These are phyloP conservation scores for Danaus chrysippus DNA, from an alignment of 2,888 invertebrate species.

Conservation along the genomic window DNA sequence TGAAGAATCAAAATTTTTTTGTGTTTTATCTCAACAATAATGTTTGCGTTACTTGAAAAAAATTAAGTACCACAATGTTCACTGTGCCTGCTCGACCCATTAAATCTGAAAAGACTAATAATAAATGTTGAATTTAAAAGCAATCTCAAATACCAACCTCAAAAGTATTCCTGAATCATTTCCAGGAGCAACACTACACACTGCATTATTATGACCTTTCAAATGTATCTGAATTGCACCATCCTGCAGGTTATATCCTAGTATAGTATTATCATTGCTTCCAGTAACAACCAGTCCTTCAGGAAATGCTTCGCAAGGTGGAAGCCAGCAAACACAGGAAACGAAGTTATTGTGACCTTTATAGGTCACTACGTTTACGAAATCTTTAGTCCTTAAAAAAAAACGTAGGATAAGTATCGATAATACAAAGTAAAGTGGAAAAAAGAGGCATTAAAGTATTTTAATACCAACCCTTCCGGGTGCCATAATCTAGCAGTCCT, in stretches of 20 bases:
- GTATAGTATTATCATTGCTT: constrained; percentile 91
- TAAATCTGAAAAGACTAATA: too few relatives aligned
- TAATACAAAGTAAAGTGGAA: background rate
- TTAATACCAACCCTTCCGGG: constrained; percentile 80
- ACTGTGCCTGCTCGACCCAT: too few relatives aligned
- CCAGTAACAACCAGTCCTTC: constrained; percentile 92
- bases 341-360: constrained; percentile 93
- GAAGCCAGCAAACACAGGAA: constrained; percentile 87
- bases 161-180: constrained; percentile 61
- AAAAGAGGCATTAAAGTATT: background rate
- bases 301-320: constrained; percentile 83
- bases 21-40: too few relatives aligned
- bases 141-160: constrained; percentile 44
- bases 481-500: constrained; percentile 93
- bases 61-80: too few relatives aligned
- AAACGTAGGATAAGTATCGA: background rate
- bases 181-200: constrained; percentile 76
- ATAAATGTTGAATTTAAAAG: background rate
- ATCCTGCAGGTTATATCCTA: constrained; percentile 86
- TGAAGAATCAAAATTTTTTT: too few relatives aligned
- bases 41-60: too few relatives aligned
- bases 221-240: constrained; percentile 83
- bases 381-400: constrained; percentile 75
- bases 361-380: constrained; percentile 82
- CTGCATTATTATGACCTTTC: constrained; percentile 88